Evolutionary conservation across 2,797 vertebrate species (phyloP).

Genomic region (Oceanodroma leucorhoa): DNA sequence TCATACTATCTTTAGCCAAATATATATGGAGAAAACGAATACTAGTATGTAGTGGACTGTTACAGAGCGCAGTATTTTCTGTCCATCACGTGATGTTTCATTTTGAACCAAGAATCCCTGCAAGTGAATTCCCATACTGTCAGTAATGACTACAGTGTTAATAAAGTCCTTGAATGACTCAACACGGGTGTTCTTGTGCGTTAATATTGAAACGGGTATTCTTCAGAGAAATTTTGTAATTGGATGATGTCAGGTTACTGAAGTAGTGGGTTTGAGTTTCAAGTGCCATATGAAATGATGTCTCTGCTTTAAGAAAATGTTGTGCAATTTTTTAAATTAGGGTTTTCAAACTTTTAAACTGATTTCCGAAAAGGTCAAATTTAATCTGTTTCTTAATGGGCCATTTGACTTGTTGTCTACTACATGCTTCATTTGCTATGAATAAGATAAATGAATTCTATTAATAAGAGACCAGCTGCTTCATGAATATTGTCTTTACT

Average conservation of each 20-base stretch:
- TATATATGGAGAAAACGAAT: neutral
- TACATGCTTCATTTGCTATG: neutral
- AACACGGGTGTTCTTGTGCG: neutral
- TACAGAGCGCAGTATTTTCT: neutral
- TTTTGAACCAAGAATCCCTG: neutral
- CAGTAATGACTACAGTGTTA: neutral
- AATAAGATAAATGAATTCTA: conserved; percentile 38
- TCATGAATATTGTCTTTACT: conserved; percentile 48
- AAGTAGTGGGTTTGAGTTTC: neutral
- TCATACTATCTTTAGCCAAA: neutral
- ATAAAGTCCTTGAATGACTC: neutral
- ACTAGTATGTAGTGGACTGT: neutral
- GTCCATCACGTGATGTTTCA: neutral
- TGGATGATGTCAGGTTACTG: neutral
- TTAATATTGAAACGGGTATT: neutral
- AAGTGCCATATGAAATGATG: neutral
- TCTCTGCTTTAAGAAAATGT: neutral
- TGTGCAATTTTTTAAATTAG: neutral
- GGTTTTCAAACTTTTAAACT: neutral
- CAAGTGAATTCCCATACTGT: neutral
- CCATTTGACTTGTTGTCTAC: neutral
- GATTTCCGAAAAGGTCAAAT: neutral
- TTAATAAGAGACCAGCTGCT: conserved; percentile 47
- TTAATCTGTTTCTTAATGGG: neutral
- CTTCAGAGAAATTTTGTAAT: neutral